Base-by-base conservation (phyloP, 2,113 vertebrate genomes). In the Hydropotes inermis region DNA sequence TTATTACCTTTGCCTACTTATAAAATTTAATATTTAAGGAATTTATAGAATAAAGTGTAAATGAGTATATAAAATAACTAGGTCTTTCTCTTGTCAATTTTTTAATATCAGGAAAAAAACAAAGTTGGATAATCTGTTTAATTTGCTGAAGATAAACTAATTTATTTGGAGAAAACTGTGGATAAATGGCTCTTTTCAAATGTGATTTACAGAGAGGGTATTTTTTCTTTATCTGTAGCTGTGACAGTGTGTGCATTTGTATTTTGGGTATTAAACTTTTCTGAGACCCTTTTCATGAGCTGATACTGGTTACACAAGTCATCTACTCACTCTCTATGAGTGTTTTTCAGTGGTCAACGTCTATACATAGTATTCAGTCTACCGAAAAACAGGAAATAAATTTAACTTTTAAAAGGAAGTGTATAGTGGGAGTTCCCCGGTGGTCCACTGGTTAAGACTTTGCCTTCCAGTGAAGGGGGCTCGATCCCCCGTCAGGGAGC, bases 1-100 rank as follows among this genome's bases (percentile, higher is more conserved):
- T 89, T 16, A 47, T 54, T 57, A 58, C 39, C 87, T 95, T 64
- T 70, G 47, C 33, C 4, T 84, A 27, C 2, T 84, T 9, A 61
- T 78, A 50, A 76, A 58, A 89, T 78, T 67, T 79, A 52, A 21
- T 43, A 93, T 87, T 93, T 91, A 89, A 91, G 33, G 85, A 85
- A 33, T 25, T 19, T 28, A 67, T 23, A 95, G 45, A 55, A 13
- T 70, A 86, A 70, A 9, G 79, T n/a, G 0, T 67, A 83, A 47
- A 30, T 70, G 93, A 74, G 14, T 78, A 54, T 16, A 25, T 27
- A 30, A 93, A 58, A 89, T 58, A 78, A 82, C n/a, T 14, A 17
- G n/a, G 33, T 58, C 87, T 78, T 91, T 88, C 25, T 85, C 25
- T 33, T 28, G 7, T 19, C 57, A 36, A 21, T 86, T 55, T 85